phyloP scores from a whole-genome alignment of 2,113 vertebrate species.

The Dasyornis broadbenti region DNA sequence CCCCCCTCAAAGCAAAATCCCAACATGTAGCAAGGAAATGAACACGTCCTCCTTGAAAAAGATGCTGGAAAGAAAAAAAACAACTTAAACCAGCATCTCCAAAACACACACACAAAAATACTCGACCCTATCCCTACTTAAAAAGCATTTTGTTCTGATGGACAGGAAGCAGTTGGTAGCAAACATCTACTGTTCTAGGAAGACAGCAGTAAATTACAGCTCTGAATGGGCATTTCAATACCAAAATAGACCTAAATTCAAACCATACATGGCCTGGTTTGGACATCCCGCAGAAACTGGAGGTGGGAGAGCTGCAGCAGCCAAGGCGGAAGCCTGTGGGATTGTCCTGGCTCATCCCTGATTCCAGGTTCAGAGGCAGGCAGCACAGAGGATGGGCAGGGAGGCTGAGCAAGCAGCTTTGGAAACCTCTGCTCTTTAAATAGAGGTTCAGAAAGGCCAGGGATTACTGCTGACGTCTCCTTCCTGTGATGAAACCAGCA shows the following conservation, averaged over 20 bases:
- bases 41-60: background rate
- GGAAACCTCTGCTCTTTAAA: conserved; percentile 36
- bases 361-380: background rate
- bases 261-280: background rate
- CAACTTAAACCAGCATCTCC: background rate
- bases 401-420: conserved; percentile 29
- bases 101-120: background rate
- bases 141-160: background rate
- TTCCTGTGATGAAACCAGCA: background rate
- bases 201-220: conserved; percentile 40
- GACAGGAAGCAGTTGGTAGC: conserved; percentile 14
- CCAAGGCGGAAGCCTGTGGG: background rate
- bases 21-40: background rate
- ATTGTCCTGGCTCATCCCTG: background rate
- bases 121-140: background rate
- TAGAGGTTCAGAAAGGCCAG: background rate
- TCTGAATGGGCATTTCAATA: background rate
- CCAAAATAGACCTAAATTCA: conserved; percentile 43
- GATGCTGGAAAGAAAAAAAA: background rate
- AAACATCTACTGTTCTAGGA: background rate
- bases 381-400: background rate
- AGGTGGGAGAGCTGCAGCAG: background rate
- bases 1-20: background rate
- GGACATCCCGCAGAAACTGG: background rate
- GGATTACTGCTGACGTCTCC: background rate